Evolutionary conservation across 2,113 vertebrate species (phyloP).

Genomic region (Passer domesticus): DNA sequence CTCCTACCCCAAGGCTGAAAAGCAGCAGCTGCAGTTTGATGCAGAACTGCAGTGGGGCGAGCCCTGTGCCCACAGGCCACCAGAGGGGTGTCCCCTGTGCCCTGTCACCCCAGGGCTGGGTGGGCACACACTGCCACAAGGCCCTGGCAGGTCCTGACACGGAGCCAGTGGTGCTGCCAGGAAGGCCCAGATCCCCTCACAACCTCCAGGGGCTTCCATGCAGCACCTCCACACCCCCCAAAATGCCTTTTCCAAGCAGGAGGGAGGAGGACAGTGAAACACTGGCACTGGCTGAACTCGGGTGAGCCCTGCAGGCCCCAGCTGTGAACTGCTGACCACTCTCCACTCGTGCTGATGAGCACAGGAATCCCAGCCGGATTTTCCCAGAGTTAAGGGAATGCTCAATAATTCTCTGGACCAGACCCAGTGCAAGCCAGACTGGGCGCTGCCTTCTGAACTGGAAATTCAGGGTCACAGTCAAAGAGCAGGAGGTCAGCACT

Average conservation of each 20-base stretch:
- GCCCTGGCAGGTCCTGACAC: not conserved
- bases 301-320: not conserved
- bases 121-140: not conserved
- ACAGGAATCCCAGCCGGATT: not conserved
- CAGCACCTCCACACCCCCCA: not conserved
- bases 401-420: not conserved
- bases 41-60: not conserved
- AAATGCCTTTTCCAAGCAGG: not conserved
- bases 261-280: not conserved
- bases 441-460: not conserved
- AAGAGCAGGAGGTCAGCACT: not conserved
- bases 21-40: not conserved
- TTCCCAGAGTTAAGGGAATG: not conserved
- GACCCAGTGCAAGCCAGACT: not conserved
- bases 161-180: not conserved
- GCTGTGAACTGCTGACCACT: not conserved
- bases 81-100: not conserved
- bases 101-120: not conserved
- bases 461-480: not conserved
- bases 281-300: fast-evolving
- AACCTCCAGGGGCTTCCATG: fast-evolving
- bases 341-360: not conserved
- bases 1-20: not conserved
- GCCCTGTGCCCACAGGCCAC: fast-evolving
- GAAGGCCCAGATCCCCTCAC: not conserved